phyloP scores from a whole-genome alignment of 2,113 vertebrate genomes.

The Fulmarus glacialis region DNA sequence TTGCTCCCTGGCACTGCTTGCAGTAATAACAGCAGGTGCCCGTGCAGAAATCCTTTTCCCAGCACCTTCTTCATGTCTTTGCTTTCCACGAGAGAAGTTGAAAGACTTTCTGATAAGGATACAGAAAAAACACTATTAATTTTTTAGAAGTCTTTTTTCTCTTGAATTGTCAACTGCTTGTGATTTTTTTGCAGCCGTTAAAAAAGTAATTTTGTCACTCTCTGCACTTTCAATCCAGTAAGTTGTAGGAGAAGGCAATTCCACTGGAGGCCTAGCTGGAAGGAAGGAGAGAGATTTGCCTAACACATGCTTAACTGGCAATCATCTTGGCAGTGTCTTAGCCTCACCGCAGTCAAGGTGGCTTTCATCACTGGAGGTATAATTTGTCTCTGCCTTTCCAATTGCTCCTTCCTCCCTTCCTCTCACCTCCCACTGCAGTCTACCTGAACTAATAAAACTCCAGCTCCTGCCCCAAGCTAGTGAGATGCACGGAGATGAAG shows the following conservation, averaged over 20 bases:
- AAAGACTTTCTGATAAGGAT: constrained; percentile 45
- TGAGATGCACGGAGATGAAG: neutral
- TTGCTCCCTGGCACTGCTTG: constrained; percentile 10
- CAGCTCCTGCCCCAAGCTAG: neutral
- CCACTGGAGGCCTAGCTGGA: neutral
- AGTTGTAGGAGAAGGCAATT: constrained; percentile 9
- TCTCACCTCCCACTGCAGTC: neutral
- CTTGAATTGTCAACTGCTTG: constrained; percentile 51
- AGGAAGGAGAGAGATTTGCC: constrained; percentile 3
- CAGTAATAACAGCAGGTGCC: constrained; percentile 44
- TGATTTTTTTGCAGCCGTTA: neutral
- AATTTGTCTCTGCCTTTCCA: constrained; percentile 7
- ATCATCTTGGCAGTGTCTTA: neutral
- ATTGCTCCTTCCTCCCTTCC: neutral
- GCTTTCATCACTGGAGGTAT: constrained; percentile 8
- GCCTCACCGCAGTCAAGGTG: neutral
- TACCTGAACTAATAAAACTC: neutral
- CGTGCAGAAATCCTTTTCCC: constrained; percentile 8
- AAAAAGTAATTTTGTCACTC: constrained; percentile 48
- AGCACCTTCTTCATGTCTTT: constrained; percentile 28
- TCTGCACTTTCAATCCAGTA: neutral
- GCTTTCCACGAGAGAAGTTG: constrained; percentile 43
- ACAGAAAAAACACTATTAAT: constrained; percentile 46
- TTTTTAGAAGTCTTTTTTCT: constrained; percentile 54
- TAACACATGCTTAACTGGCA: neutral